Conservation (phyloP, 2,113 vertebrate genomes). For the Aspiorhynchus laticeps region DNA sequence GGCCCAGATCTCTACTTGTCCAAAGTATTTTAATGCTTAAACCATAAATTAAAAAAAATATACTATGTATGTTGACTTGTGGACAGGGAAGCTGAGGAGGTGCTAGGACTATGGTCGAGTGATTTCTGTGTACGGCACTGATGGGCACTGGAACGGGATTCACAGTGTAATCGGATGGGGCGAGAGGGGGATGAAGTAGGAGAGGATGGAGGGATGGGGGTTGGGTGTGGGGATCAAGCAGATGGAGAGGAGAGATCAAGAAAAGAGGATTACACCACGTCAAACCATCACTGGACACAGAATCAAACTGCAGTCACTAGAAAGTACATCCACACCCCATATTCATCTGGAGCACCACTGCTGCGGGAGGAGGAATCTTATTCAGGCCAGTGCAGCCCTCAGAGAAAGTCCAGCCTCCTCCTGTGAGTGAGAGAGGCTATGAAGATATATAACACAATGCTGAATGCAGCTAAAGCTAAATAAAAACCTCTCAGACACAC, state of each 20-base stretch:
- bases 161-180: slow-evolving; percentile 35
- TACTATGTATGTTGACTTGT: not conserved
- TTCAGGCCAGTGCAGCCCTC: slow-evolving; percentile 2
- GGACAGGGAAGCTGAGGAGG: not conserved
- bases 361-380: not conserved
- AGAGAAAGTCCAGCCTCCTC: not conserved
- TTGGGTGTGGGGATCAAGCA: slow-evolving; percentile 34
- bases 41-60: slow-evolving; percentile 6
- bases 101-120: not conserved
- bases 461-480: not conserved
- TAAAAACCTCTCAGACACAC: not conserved
- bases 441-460: not conserved
- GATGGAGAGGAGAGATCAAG: slow-evolving; percentile 66
- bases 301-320: slow-evolving; percentile 61
- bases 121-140: slow-evolving; percentile 12
- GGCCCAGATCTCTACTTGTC: slow-evolving; percentile 21
- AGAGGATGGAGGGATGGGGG: slow-evolving; percentile 22
- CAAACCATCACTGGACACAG: slow-evolving; percentile 74
- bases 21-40: slow-evolving; percentile 10
- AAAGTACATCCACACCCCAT: slow-evolving; percentile 67
- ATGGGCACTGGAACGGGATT: slow-evolving; percentile 8
- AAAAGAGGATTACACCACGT: slow-evolving; percentile 79
- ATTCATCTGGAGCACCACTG: slow-evolving; percentile 35
- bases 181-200: not conserved
- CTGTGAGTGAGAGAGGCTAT: not conserved